Conservation (phyloP, 1,140 invertebrate genomes). For the Solenopsis fugax region DNA sequence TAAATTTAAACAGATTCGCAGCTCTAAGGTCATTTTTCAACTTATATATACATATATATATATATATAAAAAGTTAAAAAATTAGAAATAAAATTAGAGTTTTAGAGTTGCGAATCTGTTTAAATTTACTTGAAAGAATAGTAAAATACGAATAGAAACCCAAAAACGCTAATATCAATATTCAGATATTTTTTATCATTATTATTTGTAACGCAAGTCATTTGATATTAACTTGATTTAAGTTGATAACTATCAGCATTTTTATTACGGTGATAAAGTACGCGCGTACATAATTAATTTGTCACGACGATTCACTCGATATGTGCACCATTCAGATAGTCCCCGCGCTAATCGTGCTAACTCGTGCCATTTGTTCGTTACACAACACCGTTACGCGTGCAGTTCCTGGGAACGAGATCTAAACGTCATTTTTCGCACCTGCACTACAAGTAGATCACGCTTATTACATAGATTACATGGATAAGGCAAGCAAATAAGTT, state of each 20-base stretch:
- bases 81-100: background rate
- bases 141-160: background rate
- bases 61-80: background rate
- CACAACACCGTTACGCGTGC: slow-evolving; percentile 39
- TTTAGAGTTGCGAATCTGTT: background rate
- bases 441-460: slow-evolving; percentile 17
- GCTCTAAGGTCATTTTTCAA: background rate
- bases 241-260: background rate
- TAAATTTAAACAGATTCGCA: background rate
- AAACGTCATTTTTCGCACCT: slow-evolving; percentile 53
- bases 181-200: background rate
- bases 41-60: background rate
- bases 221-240: slow-evolving; percentile 29
- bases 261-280: slow-evolving; percentile 23
- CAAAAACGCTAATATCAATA: background rate
- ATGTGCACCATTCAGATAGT: slow-evolving; percentile 40
- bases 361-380: slow-evolving; percentile 42
- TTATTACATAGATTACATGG: background rate
- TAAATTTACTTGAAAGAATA: background rate
- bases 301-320: slow-evolving; percentile 5
- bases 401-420: slow-evolving; percentile 44
- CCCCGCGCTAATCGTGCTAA: slow-evolving; percentile 41
- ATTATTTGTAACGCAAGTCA: slow-evolving; percentile 1
- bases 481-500: background rate
- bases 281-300: slow-evolving; percentile 57